phyloP scores from a whole-genome alignment of 53 echinoderm and acorn worm species.

The Patiria pectinifera region DNA sequence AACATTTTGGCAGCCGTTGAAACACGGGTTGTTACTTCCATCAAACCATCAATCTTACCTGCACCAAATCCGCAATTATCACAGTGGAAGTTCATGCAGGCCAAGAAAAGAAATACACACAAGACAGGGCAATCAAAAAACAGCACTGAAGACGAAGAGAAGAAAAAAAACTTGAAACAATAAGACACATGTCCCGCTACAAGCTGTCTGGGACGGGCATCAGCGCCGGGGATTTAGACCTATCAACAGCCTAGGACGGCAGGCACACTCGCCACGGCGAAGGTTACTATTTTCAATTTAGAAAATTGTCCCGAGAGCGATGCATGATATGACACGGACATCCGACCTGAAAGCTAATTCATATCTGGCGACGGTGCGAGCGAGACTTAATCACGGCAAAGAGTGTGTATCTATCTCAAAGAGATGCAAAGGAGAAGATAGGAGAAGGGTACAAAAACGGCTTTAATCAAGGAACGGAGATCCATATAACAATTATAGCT shows the following conservation, averaged over 20 bases:
- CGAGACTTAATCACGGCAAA: constrained; percentile 37
- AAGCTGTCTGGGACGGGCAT: constrained; percentile 38
- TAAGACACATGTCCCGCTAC: constrained; percentile 11
- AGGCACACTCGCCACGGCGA: constrained; percentile 49
- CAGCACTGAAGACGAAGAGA: not conserved
- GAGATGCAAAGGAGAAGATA: not conserved
- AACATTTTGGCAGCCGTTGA: not conserved
- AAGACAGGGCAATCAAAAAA: not conserved
- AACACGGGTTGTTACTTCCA: not conserved
- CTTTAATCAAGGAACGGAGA: constrained; percentile 60
- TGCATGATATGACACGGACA: constrained; percentile 63
- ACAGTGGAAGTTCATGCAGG: not conserved
- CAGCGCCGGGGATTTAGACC: constrained; percentile 48
- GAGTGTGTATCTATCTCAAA: constrained; percentile 31
- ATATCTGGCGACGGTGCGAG: constrained; percentile 55
- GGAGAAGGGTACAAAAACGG: constrained; percentile 10
- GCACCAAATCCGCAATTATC: not conserved
- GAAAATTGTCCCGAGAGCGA: constrained; percentile 62
- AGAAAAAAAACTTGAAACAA: not conserved
- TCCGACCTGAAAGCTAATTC: constrained; percentile 59
- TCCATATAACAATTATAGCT: constrained; percentile 60
- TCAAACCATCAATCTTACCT: not conserved
- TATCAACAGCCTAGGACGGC: constrained; percentile 46
- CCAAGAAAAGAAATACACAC: not conserved
- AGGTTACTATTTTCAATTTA: constrained; percentile 70